A percentile compares a stretch with the other conserved stretches of the same genome.
Evolutionary conservation across 2,113 vertebrate genomes (phyloP).

Genomic region (rabbit (Oryctolagus cuniculus)): DNA sequence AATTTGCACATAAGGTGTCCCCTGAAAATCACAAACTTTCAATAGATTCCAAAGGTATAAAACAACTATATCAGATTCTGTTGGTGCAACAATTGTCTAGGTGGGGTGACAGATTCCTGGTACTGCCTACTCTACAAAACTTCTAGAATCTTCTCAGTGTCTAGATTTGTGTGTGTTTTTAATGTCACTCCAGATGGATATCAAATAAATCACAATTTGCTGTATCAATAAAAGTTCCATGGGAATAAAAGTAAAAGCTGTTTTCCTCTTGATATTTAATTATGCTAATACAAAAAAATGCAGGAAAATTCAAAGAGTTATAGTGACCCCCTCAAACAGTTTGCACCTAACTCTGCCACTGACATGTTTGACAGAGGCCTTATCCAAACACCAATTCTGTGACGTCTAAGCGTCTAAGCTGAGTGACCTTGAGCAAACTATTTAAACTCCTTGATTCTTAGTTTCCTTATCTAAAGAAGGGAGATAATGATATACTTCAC

Average conservation of each 20-base stretch:
- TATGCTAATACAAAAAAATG: not conserved
- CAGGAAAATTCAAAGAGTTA: constrained; percentile 7
- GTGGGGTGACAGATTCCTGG: not conserved
- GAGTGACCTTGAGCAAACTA: not conserved
- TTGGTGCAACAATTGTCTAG: not conserved
- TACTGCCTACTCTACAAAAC: not conserved
- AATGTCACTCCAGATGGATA: not conserved
- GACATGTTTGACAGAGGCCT: not conserved
- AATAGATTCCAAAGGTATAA: not conserved
- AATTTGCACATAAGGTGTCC: not conserved
- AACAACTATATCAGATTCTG: not conserved
- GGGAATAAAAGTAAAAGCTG: constrained; percentile 24
- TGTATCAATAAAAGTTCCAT: not conserved
- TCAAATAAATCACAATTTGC: not conserved
- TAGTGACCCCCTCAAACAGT: not conserved
- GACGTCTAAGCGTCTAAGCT: not conserved
- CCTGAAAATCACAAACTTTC: not conserved
- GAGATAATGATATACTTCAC: not conserved
- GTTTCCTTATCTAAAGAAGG: not conserved
- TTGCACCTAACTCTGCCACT: not conserved
- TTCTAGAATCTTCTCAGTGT: not conserved
- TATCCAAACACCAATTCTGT: not conserved
- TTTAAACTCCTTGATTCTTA: not conserved
- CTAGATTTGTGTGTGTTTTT: not conserved
- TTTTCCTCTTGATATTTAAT: not conserved